These are phyloP conservation scores for Drosophila grimshawi DNA, from an alignment of 1,140 invertebrate genomes.

Conservation along the genomic window DNA sequence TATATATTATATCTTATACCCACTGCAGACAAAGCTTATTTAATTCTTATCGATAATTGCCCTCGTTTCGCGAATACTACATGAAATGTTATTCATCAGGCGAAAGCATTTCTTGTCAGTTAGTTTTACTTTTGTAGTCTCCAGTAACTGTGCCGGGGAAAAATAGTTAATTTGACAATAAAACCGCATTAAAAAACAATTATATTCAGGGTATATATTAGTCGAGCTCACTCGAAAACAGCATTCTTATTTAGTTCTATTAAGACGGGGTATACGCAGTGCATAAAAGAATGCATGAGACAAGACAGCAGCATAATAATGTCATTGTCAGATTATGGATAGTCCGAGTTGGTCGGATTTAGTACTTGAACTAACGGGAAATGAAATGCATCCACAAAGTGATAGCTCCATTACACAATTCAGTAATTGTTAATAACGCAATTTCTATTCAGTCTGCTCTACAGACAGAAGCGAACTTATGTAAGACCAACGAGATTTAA, in stretches of 20 bases:
- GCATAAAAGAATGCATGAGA: slow-evolving; percentile 30
- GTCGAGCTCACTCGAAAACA: not conserved
- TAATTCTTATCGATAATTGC: too few species aligned
- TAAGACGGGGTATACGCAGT: not conserved
- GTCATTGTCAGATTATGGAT: slow-evolving; percentile 43
- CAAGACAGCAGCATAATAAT: slow-evolving; percentile 23
- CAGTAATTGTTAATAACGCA: not conserved
- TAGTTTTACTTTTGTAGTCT: too few species aligned
- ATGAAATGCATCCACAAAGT: not conserved
- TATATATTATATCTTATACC: too few species aligned
- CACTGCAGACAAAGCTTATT: too few species aligned
- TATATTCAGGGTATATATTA: not conserved
- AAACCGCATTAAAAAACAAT: too few species aligned
- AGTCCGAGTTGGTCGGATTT: not conserved
- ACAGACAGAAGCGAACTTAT: not conserved
- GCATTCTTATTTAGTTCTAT: not conserved
- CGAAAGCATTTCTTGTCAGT: too few species aligned
- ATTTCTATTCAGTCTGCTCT: not conserved
- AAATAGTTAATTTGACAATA: too few species aligned
- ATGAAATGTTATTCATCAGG: too few species aligned
- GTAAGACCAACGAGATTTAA: too few species aligned
- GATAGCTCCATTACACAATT: slow-evolving; percentile 21
- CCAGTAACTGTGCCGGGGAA: too few species aligned
- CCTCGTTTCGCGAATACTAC: too few species aligned
- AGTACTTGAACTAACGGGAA: not conserved